Evolutionary conservation across 2,888 invertebrate species (phyloP).

Genomic region (Ashinkailepas kermadecensis): DNA sequence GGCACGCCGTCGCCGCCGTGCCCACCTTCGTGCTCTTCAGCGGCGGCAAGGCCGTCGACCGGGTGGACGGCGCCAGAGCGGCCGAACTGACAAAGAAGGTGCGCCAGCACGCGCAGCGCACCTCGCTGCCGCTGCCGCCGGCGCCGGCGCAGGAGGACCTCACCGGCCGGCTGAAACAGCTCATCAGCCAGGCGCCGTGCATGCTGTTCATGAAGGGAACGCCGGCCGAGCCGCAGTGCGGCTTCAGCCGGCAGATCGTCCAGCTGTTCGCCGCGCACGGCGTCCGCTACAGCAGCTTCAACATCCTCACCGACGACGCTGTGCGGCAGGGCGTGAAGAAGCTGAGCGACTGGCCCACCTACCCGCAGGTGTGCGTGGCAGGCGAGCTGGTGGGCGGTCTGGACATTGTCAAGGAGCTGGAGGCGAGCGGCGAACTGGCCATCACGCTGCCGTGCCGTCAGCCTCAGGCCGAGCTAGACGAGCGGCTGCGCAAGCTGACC

Average conservation of each 20-base stretch:
- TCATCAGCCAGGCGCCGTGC: slow-evolving; percentile 45
- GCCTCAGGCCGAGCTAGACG: slow-evolving; percentile 37
- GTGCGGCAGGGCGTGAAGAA: slow-evolving; percentile 46
- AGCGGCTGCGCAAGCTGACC: slow-evolving; percentile 56
- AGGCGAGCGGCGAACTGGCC: slow-evolving; percentile 39
- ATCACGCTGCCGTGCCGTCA: slow-evolving; percentile 40
- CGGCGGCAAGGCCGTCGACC: slow-evolving; percentile 60
- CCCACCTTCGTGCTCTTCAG: slow-evolving; percentile 75
- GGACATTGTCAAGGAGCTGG: slow-evolving; percentile 48
- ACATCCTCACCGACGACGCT: slow-evolving; percentile 48
- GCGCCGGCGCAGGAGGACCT: slow-evolving; percentile 37
- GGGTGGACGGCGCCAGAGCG: slow-evolving; percentile 82
- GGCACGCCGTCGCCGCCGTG: slow-evolving; percentile 73
- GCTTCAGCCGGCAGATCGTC: slow-evolving; percentile 61
- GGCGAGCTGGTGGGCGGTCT: slow-evolving; percentile 51
- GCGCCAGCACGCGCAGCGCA: slow-evolving; percentile 45
- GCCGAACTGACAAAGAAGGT: slow-evolving; percentile 67
- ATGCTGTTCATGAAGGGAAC: slow-evolving; percentile 53
- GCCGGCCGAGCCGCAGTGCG: slow-evolving; percentile 47
- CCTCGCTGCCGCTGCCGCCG: neutral
- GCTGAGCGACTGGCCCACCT: slow-evolving; percentile 50
- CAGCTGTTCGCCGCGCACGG: slow-evolving; percentile 63
- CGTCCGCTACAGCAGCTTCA: slow-evolving; percentile 46
- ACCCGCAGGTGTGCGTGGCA: slow-evolving; percentile 47
- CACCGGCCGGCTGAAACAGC: slow-evolving; percentile 43